Evolutionary conservation across 2,888 invertebrate species (phyloP).

Genomic region (Priapulus caudatus): DNA sequence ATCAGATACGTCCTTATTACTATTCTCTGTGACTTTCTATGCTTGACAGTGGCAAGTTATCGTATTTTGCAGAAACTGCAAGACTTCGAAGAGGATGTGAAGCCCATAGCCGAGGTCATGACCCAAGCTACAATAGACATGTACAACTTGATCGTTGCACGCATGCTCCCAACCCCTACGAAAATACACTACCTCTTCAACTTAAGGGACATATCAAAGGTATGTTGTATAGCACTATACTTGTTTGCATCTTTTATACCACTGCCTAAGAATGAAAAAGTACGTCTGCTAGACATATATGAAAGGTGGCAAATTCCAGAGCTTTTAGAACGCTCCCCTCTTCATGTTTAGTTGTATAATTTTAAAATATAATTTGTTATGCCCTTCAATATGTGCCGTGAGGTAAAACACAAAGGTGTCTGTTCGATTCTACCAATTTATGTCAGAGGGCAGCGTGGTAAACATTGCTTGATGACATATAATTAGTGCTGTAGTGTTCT

Average conservation of each 20-base stretch:
- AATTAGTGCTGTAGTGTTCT: no score
- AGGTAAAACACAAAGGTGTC: no score
- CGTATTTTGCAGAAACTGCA: conserved; percentile 63
- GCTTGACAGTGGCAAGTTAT: no score
- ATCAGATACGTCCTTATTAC: no score
- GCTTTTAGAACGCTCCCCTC: no score
- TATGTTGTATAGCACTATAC: conserved; percentile 32
- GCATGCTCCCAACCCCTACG: conserved; percentile 39
- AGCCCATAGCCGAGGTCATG: conserved; percentile 41
- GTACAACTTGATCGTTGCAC: conserved; percentile 33
- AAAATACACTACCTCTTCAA: conserved; percentile 41
- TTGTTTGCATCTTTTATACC: background rate
- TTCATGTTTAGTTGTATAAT: background rate
- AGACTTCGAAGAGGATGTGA: conserved; percentile 66
- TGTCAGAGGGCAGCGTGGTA: no score
- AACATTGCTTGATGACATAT: no score
- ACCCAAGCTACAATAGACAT: conserved; percentile 41
- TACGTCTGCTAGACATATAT: no score
- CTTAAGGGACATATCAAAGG: conserved; percentile 62
- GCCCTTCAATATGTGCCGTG: no score
- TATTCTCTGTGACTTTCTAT: no score
- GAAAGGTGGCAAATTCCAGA: no score
- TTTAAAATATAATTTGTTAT: conserved; percentile 17
- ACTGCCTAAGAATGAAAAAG: conserved; percentile 4
- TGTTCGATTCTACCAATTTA: no score